Evolutionary conservation across 2,113 vertebrate genomes (phyloP), one percentile per base, ranked within the genome.

Genomic region (Regulus satrapa): DNA sequence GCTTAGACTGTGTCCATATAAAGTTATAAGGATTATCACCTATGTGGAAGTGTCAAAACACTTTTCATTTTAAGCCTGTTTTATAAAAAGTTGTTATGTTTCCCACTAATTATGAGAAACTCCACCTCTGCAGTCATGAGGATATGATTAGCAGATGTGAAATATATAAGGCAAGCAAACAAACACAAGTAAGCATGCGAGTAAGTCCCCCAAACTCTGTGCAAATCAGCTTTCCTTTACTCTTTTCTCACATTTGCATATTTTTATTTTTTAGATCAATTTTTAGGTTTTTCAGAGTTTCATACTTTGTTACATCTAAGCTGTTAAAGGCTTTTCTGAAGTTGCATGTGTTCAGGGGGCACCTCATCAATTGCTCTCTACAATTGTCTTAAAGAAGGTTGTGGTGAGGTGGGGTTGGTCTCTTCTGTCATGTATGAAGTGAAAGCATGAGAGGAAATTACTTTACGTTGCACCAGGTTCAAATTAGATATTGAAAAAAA

Each of bases 51-150:
- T 80, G 73, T 93, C 67, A 95, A 96, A 97, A 95, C 1, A 8
- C 38, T 74, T 76, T 77, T 97, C 94, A 96, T 96, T 93, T 89
- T 83, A 96, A 92, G 58, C 72, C 81, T 95, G 81, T 75, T 96
- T 96, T 90, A 85, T 94, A 91, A 88, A 87, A 85, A 96, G 75
- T 82, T 95, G 75, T 92, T 96, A 71, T 71, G 87, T 92, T 97
- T 97, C 97, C 95, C 97, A 92, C 82, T 94, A 96, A 96, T 98
- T 88, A 95, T 90, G 68, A 95, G 86, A 91, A 76, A 94, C 92
- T 97, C 89, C 40, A 54, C 92, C 79, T 97, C 94, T 97, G 83
- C 93, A 94, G 88, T 54, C 93, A 95, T 55, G 64, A 96, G 77
- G 68, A 77, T 89, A 19, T 72, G 88, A 95, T 97, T 97, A 96